Conservation (phyloP, 2,888 invertebrate genomes). For the Microctonus hyperodae region DNA sequence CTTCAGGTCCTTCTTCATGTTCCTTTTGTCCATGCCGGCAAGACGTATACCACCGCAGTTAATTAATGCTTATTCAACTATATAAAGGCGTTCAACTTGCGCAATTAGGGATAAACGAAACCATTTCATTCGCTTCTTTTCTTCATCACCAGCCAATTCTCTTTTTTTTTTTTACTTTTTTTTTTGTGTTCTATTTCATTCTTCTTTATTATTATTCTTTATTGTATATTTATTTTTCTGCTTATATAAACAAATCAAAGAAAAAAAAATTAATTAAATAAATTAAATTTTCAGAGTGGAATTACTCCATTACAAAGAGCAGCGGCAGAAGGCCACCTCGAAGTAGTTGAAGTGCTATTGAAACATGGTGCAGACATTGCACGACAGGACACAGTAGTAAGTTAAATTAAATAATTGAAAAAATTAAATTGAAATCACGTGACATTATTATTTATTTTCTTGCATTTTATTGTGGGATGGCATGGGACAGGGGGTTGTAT, state of each 20-base stretch:
- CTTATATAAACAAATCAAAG: no score
- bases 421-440: background rate
- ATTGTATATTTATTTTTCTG: no score
- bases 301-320: slow-evolving; percentile 81
- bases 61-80: slow-evolving; percentile 41
- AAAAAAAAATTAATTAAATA: background rate
- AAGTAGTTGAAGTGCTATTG: slow-evolving; percentile 75
- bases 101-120: slow-evolving; percentile 38
- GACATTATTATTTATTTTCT: background rate
- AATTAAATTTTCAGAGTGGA: slow-evolving; percentile 66
- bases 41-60: slow-evolving; percentile 29
- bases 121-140: slow-evolving; percentile 19
- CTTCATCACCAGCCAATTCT: slow-evolving; percentile 27
- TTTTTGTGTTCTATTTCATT: background rate
- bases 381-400: slow-evolving; percentile 78
- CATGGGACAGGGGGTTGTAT: background rate
- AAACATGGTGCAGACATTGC: slow-evolving; percentile 74
- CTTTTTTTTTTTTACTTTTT: slow-evolving; percentile 12
- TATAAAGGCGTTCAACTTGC: slow-evolving; percentile 32
- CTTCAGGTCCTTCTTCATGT: background rate
- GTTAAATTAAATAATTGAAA: slow-evolving; percentile 45
- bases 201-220: no score
- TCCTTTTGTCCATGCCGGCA: background rate
- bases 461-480: background rate
- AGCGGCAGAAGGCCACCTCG: slow-evolving; percentile 82